Base-by-base conservation (phyloP, 2,113 vertebrate species). In the Tamias sibiricus region DNA sequence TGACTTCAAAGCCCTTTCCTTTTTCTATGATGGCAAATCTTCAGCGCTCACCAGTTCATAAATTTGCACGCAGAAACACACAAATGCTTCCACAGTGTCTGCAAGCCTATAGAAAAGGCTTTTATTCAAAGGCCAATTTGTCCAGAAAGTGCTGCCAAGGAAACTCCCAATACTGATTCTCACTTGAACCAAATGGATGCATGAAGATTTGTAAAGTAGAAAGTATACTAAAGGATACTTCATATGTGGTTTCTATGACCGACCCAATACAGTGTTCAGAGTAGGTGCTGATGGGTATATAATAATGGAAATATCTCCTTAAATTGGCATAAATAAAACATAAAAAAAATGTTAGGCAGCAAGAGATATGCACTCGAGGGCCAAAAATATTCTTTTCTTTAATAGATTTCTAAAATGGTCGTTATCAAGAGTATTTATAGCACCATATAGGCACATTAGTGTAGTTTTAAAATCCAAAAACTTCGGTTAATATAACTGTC, bases 401-500 rank as follows among this genome's bases (percentile, higher is more conserved):
- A 57, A 74, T 74, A 75, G 87, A 90, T 97, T 98, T 86, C 95
- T 97, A 80, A 95, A 97, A 88, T 97, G 80, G 59, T 95, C 97
- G 80, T 90, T 95, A 89, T 98, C 93, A 91, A 91, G 37, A 89
- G 52, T 98, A 97, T 98, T 98, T 97, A 98, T 94, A 96, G 90
- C 52, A 85, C 71, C 72, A 44, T 97, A 94, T 98, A 98, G 98
- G 97, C 59, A 82, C 97, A 97, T 97, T 98, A 97, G 94, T 96
- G 97, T 74, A 97, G 87, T 92, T 98, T 98, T 98, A 98, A 62
- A 95, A 98, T 98, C 93, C 95, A 97, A 98, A 98, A 98, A 75
- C 97, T 98, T 97, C 97, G 95, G 97, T 97, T 98, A 98, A 97
- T 98, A 97, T 97, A 96, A 94, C 97, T 94, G 90, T 94, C 96